Conservation (phyloP, 1,140 invertebrate genomes). For the Battus philenor region DNA sequence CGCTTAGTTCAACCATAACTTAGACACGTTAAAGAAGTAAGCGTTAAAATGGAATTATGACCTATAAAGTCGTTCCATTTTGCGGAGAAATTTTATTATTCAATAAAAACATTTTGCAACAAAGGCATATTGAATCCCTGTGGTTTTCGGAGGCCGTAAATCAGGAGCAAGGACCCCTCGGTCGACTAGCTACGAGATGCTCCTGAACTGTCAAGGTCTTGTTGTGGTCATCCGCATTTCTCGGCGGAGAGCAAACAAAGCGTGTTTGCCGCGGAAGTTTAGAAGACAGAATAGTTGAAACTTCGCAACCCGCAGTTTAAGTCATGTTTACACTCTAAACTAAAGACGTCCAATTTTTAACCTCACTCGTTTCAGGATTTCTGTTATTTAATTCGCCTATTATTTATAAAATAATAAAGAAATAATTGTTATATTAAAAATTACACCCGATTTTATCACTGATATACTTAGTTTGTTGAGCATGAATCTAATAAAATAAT, state of each 20-base stretch:
- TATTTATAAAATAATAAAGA: no score
- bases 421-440: no score
- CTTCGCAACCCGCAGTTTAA: conserved; percentile 3
- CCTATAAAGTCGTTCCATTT: conserved; percentile 71
- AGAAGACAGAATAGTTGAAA: conserved; percentile 1
- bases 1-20: conserved; percentile 23
- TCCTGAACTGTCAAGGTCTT: conserved; percentile 68
- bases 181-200: conserved; percentile 41
- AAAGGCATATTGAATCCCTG: conserved; percentile 70
- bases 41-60: conserved; percentile 62
- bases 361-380: no score
- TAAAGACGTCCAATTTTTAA: no score
- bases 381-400: no score
- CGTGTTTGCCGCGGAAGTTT: conserved; percentile 12
- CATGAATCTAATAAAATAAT: no score
- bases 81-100: conserved; percentile 70
- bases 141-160: conserved; percentile 66
- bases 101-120: conserved; percentile 68
- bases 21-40: conserved; percentile 25
- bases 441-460: no score
- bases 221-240: conserved; percentile 53
- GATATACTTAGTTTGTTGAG: no score
- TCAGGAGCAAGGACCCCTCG: conserved; percentile 66
- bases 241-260: conserved; percentile 45
- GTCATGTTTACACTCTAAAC: not conserved